Percentiles rank a stretch among this genome's conserved stretches.
Evolutionary conservation across 2,797 vertebrate species (phyloP).

Genomic region (Iguana delicatissima): DNA sequence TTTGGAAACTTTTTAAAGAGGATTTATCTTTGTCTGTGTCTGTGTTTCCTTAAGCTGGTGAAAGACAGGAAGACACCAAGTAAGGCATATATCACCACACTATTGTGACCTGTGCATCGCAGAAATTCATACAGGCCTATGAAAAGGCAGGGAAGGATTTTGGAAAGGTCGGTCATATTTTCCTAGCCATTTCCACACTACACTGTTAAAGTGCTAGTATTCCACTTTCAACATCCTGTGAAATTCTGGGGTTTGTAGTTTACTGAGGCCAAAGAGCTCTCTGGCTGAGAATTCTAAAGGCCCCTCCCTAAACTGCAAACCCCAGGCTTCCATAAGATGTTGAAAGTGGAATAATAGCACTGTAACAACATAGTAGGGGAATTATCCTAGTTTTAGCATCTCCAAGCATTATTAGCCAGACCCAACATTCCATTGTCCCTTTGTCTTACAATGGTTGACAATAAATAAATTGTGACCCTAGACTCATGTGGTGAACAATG

Average conservation of each 20-base stretch:
- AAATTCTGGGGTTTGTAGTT: no score
- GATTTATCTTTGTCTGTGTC: background rate
- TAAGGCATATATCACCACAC: background rate
- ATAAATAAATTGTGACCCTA: background rate
- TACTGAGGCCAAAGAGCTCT: no score
- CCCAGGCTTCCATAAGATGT: no score
- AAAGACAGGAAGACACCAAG: background rate
- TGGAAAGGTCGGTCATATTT: no score
- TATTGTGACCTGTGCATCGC: background rate
- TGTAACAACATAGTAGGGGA: no score
- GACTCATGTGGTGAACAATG: no score
- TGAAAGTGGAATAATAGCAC: no score
- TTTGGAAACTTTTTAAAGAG: conserved; percentile 53
- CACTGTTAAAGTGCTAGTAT: no score
- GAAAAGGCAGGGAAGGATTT: background rate
- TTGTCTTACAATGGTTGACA: background rate
- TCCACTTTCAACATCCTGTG: no score
- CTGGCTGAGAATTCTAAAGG: no score
- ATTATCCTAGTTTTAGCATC: background rate
- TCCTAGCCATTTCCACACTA: no score
- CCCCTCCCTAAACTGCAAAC: no score
- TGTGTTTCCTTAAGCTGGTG: background rate
- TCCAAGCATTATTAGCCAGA: background rate
- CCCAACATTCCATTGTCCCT: background rate
- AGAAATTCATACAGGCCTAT: background rate